A percentile compares a stretch with the other conserved stretches of the same genome.
These are phyloP conservation scores for Halocynthia roretzi DNA, from an alignment of 23 tunicate species.

Conservation along the genomic window DNA sequence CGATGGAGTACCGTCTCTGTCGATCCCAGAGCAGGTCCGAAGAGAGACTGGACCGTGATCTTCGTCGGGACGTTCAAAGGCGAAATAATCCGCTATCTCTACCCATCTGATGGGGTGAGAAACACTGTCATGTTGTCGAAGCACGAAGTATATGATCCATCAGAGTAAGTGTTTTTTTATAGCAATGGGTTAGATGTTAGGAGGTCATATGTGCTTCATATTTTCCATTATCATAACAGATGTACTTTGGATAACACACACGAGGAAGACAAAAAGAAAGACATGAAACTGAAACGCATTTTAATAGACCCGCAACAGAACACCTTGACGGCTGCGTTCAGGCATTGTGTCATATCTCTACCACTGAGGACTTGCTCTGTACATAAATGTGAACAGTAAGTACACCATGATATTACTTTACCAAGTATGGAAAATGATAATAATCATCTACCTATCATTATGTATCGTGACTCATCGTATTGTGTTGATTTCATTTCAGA, in stretches of 20 bases:
- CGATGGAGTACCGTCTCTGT: constrained; percentile 49
- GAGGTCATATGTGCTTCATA: no score
- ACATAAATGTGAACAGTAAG: constrained; percentile 42
- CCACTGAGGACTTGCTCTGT: constrained; percentile 49
- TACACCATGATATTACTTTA: not conserved
- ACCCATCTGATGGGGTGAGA: constrained; percentile 19
- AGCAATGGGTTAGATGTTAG: no score
- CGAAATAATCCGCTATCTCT: constrained; percentile 35
- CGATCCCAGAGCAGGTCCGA: constrained; percentile 35
- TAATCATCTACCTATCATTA: no score
- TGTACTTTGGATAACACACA: no score
- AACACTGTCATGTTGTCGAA: constrained; percentile 23
- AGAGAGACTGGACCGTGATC: constrained; percentile 31
- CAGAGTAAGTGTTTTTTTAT: constrained; percentile 21
- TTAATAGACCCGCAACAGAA: constrained; percentile 19
- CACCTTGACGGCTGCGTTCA: constrained; percentile 33
- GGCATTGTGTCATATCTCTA: constrained; percentile 50
- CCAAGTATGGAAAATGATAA: no score
- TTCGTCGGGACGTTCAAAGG: constrained; percentile 61
- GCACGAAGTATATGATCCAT: constrained; percentile 43
- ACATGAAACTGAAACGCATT: constrained; percentile 21
- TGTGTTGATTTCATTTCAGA: constrained; percentile 9
- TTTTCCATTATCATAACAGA: no score
- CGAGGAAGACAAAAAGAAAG: not conserved
- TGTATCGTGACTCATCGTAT: not conserved